Base-by-base conservation (phyloP, 1,140 invertebrate species). In the Sminthurinus signatus region DNA sequence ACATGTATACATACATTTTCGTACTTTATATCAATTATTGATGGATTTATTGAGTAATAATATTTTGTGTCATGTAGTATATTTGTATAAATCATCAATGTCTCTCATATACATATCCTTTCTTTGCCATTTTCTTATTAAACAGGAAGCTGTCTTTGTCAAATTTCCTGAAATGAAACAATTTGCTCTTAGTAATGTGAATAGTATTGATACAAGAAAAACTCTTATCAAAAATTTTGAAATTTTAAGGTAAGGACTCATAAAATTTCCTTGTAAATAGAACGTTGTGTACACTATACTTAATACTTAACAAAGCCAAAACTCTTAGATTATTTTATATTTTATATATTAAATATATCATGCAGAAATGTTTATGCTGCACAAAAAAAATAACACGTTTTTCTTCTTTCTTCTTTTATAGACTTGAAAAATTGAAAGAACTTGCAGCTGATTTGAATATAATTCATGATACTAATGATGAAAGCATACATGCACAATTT, bases 151-250 rank as follows among this genome's bases (percentile, higher is more conserved):
- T 0, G 86, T 90, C 0, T 99, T 98, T 77, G 86, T 87, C 21
- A 90, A 96, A 75, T 97, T 96, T 77, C 86, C 88, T 19, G 87
- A 94, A 73, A 76, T 95, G 29, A 78, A 86, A 60, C 84, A 87
- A 50, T 98, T 99, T 78, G 85, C 93, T 0, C 78, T 99, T 51
- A 84, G 91, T 0, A 98, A 96, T 80, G 93, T 99, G 31, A 92
- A 92, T 0, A 89, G 86, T 73, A 87, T 99, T 27, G 94, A 99
- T 74, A 93, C 87, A 0, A 82, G 92, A 66, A 86, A 89, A 59
- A 81, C 86, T 27, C 78, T 99, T 28, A 77, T 85, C 52, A 93
- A 96, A 76, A 86, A 94, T 77, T 96, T 99, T 76, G 82, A 83
- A 42, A 80, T 80, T 50, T 78, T 91, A 44, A 65, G 58, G 67